phyloP scores from a whole-genome alignment of 2,888 invertebrate species.

The Cancer borealis region DNA sequence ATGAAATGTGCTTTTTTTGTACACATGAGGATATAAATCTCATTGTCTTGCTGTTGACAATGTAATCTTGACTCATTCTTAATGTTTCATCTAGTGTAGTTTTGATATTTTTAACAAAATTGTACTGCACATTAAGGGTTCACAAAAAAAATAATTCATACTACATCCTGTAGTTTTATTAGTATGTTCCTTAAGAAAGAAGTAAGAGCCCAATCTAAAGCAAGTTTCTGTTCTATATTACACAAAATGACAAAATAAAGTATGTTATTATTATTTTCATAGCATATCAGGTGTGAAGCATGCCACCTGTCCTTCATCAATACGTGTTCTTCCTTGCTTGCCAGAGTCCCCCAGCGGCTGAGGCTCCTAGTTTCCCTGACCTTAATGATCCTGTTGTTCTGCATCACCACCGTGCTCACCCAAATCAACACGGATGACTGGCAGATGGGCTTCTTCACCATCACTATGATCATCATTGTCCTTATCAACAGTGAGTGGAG shows the following conservation, averaged over 20 bases:
- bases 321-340: not conserved
- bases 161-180: too few relatives aligned
- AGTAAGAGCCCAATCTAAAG: too few relatives aligned
- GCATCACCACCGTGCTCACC: constrained; percentile 75
- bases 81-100: not conserved
- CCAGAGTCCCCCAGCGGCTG: constrained; percentile 69
- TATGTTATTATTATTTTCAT: too few relatives aligned
- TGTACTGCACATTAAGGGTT: not conserved
- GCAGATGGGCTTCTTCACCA: constrained; percentile 74
- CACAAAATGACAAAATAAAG: too few relatives aligned
- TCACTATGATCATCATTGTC: constrained; percentile 76
- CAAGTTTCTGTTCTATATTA: not conserved
- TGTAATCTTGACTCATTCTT: not conserved
- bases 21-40: not conserved
- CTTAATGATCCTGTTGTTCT: constrained; percentile 75
- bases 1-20: not conserved
- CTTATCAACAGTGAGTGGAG: constrained; percentile 74
- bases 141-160: not conserved
- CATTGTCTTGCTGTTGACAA: not conserved
- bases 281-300: not conserved
- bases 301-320: not conserved
- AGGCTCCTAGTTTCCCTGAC: constrained; percentile 71
- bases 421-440: constrained; percentile 75
- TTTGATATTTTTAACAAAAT: not conserved
- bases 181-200: too few relatives aligned